A percentile compares a stretch with the other conserved stretches of the same genome.
Evolutionary conservation across 2,888 invertebrate species (phyloP).

Genomic region (Plagodis pulveraria): DNA sequence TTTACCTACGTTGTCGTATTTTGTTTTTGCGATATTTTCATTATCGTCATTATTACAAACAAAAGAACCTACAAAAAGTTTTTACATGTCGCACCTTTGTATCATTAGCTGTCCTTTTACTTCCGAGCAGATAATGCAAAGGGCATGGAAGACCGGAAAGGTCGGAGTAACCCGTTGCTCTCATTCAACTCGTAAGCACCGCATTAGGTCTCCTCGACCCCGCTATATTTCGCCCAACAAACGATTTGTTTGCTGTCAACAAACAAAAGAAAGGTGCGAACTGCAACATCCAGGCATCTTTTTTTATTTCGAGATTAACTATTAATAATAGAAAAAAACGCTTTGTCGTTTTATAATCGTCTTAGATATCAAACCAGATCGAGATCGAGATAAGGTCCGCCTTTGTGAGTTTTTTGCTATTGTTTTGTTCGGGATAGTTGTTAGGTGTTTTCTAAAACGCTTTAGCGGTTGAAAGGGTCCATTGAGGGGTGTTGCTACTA

Average conservation of each 20-base stretch:
- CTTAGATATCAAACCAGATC: constrained; percentile 73
- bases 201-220: constrained; percentile 69
- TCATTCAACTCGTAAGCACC: constrained; percentile 76
- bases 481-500: constrained; percentile 56
- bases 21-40: neutral
- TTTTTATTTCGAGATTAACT: constrained; percentile 59
- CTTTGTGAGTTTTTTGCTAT: constrained; percentile 66
- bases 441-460: constrained; percentile 67
- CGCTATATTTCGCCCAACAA: constrained; percentile 72
- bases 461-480: constrained; percentile 71
- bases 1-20: neutral
- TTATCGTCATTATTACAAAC: constrained; percentile 15
- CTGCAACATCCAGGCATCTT: constrained; percentile 47
- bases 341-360: constrained; percentile 74
- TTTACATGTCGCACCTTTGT: constrained; percentile 60
- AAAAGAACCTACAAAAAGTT: constrained; percentile 45
- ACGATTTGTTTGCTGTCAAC: constrained; percentile 83
- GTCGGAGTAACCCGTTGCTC: constrained; percentile 78
- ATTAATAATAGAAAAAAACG: constrained; percentile 28
- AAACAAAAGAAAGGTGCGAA: constrained; percentile 80
- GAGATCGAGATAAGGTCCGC: constrained; percentile 64
- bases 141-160: constrained; percentile 70
- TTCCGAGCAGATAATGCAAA: constrained; percentile 67
- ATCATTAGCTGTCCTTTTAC: constrained; percentile 60
- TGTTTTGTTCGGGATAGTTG: constrained; percentile 51